A percentile compares a stretch with the other conserved stretches of the same genome.
Evolutionary conservation across 2,888 invertebrate species (phyloP).

Genomic region (Nemoura dubitans): DNA sequence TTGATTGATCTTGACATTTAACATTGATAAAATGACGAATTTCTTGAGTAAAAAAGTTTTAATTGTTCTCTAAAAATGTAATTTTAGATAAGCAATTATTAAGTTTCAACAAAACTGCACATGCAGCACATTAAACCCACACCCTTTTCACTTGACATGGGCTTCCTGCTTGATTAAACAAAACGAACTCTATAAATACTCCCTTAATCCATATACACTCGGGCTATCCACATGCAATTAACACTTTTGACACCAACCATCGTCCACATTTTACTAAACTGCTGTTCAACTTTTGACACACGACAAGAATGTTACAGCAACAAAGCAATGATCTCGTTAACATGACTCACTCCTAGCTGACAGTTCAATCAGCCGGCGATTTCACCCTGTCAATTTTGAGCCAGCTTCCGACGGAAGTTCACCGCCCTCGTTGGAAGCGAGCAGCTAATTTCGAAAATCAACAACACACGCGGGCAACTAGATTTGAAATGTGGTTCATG

Average conservation of each 20-base stretch:
- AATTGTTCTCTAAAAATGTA: too few species aligned
- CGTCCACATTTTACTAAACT: neutral
- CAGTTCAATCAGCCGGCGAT: neutral
- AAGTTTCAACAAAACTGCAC: too few species aligned
- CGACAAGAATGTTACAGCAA: neutral
- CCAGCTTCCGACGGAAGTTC: neutral
- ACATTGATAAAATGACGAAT: too few species aligned
- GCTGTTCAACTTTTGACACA: neutral
- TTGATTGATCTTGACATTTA: too few species aligned
- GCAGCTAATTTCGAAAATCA: neutral
- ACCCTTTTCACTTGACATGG: too few species aligned
- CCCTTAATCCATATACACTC: too few species aligned
- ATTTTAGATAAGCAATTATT: too few species aligned
- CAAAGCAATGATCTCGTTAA: neutral
- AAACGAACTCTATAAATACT: too few species aligned
- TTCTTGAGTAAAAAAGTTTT: too few species aligned
- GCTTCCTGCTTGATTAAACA: too few species aligned
- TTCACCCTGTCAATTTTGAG: neutral
- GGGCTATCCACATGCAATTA: neutral
- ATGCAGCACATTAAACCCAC: too few species aligned
- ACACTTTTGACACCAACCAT: neutral
- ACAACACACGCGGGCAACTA: neutral
- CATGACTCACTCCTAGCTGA: neutral
- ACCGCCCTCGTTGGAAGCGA: neutral
- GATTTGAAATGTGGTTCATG: slow-evolving; percentile 1